These are phyloP conservation scores for Byasa hedistus DNA, from an alignment of 2,888 invertebrate species.

Conservation along the genomic window DNA sequence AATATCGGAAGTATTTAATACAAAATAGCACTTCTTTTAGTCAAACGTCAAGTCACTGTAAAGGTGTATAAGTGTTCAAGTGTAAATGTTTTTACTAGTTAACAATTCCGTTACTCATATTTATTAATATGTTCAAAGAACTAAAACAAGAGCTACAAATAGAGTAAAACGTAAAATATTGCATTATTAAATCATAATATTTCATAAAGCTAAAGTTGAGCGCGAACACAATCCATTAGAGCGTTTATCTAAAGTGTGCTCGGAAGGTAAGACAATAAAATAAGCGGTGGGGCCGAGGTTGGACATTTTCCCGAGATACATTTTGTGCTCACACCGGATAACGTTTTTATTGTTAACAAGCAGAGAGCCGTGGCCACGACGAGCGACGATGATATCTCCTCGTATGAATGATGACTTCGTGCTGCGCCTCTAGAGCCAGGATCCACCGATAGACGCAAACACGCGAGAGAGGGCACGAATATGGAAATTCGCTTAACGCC, in stretches of 20 bases:
- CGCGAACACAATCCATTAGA: slow-evolving; percentile 28
- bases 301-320: slow-evolving; percentile 66
- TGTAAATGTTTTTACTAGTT: background rate
- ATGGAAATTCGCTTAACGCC: slow-evolving; percentile 56
- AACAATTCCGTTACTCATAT: background rate
- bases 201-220: slow-evolving; percentile 14
- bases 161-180: slow-evolving; percentile 16
- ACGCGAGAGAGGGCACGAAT: slow-evolving; percentile 70
- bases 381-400: slow-evolving; percentile 76
- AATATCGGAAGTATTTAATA: too few species aligned
- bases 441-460: slow-evolving; percentile 61
- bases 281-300: slow-evolving; percentile 40
- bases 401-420: slow-evolving; percentile 80
- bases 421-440: slow-evolving; percentile 72
- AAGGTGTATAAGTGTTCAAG: too few species aligned
- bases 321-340: slow-evolving; percentile 72
- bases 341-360: slow-evolving; percentile 80
- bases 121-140: background rate
- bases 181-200: slow-evolving; percentile 26
- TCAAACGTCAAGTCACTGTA: too few species aligned
- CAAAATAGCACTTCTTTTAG: too few species aligned
- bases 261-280: slow-evolving; percentile 48
- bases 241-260: slow-evolving; percentile 33
- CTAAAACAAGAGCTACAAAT: background rate
- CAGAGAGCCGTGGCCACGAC: slow-evolving; percentile 67